A percentile compares a stretch with the other conserved stretches of the same genome.
phyloP scores from a whole-genome alignment of 2,797 vertebrate genomes.

The Cossypha dichroa region DNA sequence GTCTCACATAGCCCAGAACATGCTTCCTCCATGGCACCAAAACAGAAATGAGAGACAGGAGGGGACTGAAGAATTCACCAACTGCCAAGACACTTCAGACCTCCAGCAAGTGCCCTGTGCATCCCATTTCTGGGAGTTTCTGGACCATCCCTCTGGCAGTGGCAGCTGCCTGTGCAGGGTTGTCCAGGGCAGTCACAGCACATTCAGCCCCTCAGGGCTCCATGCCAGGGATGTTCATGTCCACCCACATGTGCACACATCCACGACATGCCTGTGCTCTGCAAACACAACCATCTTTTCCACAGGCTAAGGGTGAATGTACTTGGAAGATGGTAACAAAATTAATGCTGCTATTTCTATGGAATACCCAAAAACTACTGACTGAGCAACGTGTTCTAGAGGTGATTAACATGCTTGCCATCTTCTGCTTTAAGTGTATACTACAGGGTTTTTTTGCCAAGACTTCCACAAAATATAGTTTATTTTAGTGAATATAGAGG shows the following conservation, averaged over 20 bases:
- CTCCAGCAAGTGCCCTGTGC: background rate
- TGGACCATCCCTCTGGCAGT: background rate
- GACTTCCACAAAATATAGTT: background rate
- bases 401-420: background rate
- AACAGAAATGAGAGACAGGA: background rate
- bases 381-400: background rate
- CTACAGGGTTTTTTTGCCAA: background rate
- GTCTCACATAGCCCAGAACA: accelerated
- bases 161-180: background rate
- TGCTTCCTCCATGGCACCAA: background rate
- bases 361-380: background rate
- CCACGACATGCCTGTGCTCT: background rate
- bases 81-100: background rate
- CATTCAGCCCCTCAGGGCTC: background rate
- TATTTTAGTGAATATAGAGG: background rate
- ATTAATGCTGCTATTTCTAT: background rate
- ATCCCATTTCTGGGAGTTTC: background rate
- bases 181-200: background rate
- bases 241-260: background rate
- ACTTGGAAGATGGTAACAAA: background rate
- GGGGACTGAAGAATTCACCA: background rate
- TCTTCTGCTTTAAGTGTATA: background rate
- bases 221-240: background rate
- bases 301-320: background rate
- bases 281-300: background rate